Evolutionary conservation across 2,797 vertebrate genomes (phyloP).

Genomic region (Labroides dimidiatus): DNA sequence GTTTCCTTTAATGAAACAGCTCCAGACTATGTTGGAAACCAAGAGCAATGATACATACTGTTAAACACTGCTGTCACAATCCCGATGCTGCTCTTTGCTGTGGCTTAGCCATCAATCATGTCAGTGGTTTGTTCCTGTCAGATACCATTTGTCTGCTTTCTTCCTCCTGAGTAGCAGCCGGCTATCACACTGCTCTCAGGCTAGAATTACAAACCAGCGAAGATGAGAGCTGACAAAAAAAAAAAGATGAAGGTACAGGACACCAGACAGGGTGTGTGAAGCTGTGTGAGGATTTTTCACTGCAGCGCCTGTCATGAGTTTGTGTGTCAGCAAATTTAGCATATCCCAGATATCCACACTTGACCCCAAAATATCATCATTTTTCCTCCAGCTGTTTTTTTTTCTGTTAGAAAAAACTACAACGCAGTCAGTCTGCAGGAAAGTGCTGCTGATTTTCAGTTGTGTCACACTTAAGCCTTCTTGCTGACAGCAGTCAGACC

Average conservation of each 20-base stretch:
- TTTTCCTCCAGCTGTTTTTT: not conserved
- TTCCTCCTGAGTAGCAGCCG: constrained; percentile 32
- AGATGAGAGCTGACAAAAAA: constrained; percentile 37
- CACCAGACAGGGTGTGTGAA: constrained; percentile 6
- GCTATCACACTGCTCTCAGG: constrained; percentile 37
- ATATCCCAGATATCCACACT: not conserved
- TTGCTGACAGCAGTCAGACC: constrained; percentile 13
- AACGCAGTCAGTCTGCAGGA: too few relatives aligned
- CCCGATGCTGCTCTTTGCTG: constrained; percentile 36
- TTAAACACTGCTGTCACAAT: constrained; percentile 52
- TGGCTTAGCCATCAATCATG: constrained; percentile 64
- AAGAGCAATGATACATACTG: constrained; percentile 45
- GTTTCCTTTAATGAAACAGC: constrained; percentile 13
- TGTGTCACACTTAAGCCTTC: not conserved
- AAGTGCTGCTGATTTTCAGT: not conserved
- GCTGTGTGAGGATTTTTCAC: constrained; percentile 14
- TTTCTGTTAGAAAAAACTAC: not conserved
- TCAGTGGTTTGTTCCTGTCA: constrained; percentile 71
- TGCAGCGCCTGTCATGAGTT: not conserved
- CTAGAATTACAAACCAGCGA: constrained; percentile 63
- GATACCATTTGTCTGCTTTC: constrained; percentile 63
- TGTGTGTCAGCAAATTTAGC: constrained; percentile 7
- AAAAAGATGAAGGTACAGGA: constrained; percentile 19
- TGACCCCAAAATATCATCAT: not conserved
- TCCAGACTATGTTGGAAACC: constrained; percentile 33